Conservation (phyloP, 2,113 vertebrate species). For the Neolamprologus cancellatus region DNA sequence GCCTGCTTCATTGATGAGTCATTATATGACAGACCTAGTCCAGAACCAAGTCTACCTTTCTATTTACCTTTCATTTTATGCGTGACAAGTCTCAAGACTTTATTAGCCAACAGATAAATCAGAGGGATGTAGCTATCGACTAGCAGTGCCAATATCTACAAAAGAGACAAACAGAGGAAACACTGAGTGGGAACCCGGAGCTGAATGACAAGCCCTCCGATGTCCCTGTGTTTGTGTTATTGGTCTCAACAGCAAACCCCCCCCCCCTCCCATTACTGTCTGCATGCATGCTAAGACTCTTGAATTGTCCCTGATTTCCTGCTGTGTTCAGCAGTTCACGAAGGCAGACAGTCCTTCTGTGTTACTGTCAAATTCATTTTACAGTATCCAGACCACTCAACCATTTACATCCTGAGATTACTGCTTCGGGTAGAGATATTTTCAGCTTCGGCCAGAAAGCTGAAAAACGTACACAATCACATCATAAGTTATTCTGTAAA, state of each 20-base stretch:
- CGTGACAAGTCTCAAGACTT: conserved; percentile 11
- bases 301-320: conserved; percentile 28
- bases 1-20: neutral
- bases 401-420: conserved; percentile 21
- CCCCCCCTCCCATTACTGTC: neutral
- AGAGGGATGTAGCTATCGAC: neutral
- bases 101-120: conserved; percentile 21
- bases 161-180: conserved; percentile 30
- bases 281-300: neutral
- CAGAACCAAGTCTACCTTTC: neutral
- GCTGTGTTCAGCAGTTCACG: neutral
- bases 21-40: neutral
- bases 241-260: neutral
- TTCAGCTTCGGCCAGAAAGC: neutral
- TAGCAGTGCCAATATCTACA: conserved; percentile 3
- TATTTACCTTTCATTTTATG: neutral
- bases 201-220: conserved; percentile 27
- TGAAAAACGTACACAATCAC: neutral
- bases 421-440: neutral
- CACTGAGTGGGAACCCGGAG: neutral
- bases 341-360: conserved; percentile 24
- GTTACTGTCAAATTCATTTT: conserved; percentile 32
- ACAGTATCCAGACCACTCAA: conserved; percentile 39
- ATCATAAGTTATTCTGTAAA: neutral
- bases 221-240: conserved; percentile 34